phyloP scores from a whole-genome alignment of 2,113 vertebrate species.

The Eubucco bourcierii region DNA sequence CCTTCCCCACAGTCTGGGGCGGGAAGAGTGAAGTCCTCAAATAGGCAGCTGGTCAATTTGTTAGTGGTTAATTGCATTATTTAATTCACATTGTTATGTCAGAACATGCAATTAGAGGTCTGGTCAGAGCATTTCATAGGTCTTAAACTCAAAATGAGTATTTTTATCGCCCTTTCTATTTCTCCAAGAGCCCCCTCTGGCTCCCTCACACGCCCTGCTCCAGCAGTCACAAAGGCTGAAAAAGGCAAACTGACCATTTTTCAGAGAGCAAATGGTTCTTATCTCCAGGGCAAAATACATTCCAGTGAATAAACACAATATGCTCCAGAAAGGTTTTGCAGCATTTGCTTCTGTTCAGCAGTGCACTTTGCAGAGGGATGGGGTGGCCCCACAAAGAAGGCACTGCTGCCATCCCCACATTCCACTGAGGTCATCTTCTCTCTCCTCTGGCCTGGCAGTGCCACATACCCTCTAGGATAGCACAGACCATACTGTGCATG shows the following conservation, averaged over 20 bases:
- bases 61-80: conserved; percentile 14
- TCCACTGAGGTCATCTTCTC: not conserved
- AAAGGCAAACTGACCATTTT: conserved; percentile 21
- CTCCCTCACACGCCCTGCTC: not conserved
- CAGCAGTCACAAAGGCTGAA: not conserved
- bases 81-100: not conserved
- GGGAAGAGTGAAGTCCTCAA: not conserved
- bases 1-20: not conserved
- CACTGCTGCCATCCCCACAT: not conserved
- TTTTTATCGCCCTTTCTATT: conserved; percentile 7
- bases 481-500: not conserved
- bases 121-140: not conserved
- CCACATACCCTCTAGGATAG: not conserved
- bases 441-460: not conserved
- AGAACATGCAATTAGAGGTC: not conserved
- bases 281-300: conserved; percentile 52
- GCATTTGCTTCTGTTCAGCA: not conserved
- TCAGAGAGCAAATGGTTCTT: not conserved
- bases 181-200: not conserved
- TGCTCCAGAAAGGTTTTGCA: conserved; percentile 19
- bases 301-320: conserved; percentile 40
- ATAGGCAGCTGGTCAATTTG: not conserved
- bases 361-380: not conserved
- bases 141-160: conserved; percentile 18
- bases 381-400: not conserved